A percentile compares a stretch with the other conserved stretches of the same genome.
Evolutionary conservation across 2,113 vertebrate species (phyloP).

Genomic region (Limanda limanda): DNA sequence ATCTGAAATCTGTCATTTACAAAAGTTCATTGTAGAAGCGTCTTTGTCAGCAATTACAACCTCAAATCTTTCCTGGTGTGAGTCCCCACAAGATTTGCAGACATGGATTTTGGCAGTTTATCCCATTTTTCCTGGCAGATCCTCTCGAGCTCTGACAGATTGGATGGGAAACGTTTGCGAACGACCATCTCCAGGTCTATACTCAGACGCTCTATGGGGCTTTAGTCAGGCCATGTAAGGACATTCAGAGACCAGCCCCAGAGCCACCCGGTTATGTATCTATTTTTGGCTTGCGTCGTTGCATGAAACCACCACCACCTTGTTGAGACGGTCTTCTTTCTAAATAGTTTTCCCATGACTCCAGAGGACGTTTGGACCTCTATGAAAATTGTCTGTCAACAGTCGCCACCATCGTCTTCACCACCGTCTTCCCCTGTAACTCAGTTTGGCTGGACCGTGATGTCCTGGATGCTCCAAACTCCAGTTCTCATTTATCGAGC

Average conservation of each 20-base stretch:
- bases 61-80: neutral
- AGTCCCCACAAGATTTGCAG: neutral
- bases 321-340: neutral
- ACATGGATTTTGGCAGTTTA: constrained; percentile 9
- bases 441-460: too few relatives aligned
- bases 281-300: neutral
- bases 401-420: too few relatives aligned
- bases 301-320: neutral
- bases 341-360: too few relatives aligned
- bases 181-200: neutral
- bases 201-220: neutral
- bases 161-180: neutral
- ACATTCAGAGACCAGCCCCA: neutral
- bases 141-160: neutral
- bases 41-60: neutral
- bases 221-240: neutral
- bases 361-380: too few relatives aligned
- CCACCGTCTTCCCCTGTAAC: too few relatives aligned
- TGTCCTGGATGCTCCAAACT: neutral
- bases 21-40: neutral
- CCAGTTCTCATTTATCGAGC: neutral
- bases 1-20: neutral
- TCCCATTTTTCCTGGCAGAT: neutral
- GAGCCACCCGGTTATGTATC: neutral
- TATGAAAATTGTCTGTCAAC: too few relatives aligned